phyloP scores from a whole-genome alignment of 1,140 invertebrate species.

The Drosophila chauvacae region DNA sequence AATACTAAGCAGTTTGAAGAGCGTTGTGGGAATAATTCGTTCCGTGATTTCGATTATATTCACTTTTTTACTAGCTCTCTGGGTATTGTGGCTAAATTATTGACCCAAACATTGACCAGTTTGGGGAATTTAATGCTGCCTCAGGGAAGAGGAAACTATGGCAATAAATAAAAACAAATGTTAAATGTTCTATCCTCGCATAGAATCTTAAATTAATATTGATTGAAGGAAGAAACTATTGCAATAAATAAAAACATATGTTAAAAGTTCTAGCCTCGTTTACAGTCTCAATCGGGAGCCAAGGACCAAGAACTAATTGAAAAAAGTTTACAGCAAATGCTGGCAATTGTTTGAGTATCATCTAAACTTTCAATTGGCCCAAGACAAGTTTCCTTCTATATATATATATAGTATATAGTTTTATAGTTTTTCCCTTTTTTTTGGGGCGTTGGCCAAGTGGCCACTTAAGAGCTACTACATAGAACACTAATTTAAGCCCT shows the following conservation, averaged over 20 bases:
- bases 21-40: conserved; percentile 50
- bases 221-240: background rate
- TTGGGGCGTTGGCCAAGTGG: conserved; percentile 53
- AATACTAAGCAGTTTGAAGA: conserved; percentile 41
- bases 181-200: background rate
- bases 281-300: background rate
- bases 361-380: conserved; percentile 53
- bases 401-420: background rate
- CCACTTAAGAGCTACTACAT: conserved; percentile 42
- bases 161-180: conserved; percentile 8
- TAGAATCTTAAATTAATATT: background rate
- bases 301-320: conserved; percentile 50
- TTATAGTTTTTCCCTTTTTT: conserved; percentile 9
- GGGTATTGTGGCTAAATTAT: conserved; percentile 36
- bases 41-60: conserved; percentile 57
- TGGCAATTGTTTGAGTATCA: conserved; percentile 46
- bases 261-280: background rate
- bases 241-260: background rate
- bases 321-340: conserved; percentile 51
- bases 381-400: conserved; percentile 16
- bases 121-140: conserved; percentile 1
- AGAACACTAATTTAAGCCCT: conserved; percentile 38
- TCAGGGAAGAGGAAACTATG: conserved; percentile 1
- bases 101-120: background rate
- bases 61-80: conserved; percentile 30